phyloP scores from a whole-genome alignment of 2,797 vertebrate species.

The Coccyzus lansbergi region DNA sequence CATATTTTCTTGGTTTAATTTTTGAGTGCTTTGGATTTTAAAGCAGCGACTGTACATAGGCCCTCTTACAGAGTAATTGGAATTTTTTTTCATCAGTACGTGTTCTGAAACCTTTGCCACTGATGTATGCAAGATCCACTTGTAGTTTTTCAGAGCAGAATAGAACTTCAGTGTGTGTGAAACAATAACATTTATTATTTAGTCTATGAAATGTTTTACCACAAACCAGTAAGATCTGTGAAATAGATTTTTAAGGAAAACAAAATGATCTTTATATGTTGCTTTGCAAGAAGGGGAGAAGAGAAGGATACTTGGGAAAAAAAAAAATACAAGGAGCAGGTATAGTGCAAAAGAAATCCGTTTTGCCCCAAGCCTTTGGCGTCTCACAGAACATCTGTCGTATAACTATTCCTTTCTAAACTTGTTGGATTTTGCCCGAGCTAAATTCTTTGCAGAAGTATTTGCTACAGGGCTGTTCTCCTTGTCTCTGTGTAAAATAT shows the following conservation, averaged over 20 bases:
- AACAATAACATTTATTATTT: background rate
- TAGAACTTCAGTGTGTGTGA: background rate
- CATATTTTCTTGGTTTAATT: slow-evolving; percentile 9
- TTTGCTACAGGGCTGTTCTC: slow-evolving; percentile 80
- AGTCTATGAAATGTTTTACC: background rate
- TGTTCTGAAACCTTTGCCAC: background rate
- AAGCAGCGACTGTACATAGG: slow-evolving; percentile 29
- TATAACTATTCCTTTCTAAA: slow-evolving; percentile 66
- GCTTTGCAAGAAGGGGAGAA: background rate
- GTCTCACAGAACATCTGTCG: slow-evolving; percentile 79
- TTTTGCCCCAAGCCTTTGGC: slow-evolving; percentile 78
- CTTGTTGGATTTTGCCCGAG: slow-evolving; percentile 80
- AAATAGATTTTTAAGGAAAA: slow-evolving; percentile 15
- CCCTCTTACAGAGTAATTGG: background rate
- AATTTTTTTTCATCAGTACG: background rate
- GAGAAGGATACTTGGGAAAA: background rate
- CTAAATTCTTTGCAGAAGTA: slow-evolving; percentile 76
- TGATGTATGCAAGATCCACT: background rate
- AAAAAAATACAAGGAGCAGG: slow-evolving; percentile 2
- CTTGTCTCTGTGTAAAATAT: slow-evolving; percentile 51
- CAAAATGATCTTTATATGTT: background rate
- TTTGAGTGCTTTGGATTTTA: slow-evolving; percentile 27
- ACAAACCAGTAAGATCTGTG: background rate
- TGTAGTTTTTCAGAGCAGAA: background rate
- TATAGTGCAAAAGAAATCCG: slow-evolving; percentile 53